Evolutionary conservation across 2,113 vertebrate genomes (phyloP), one percentile per base, ranked within the genome.

Genomic region (Passer montanus): DNA sequence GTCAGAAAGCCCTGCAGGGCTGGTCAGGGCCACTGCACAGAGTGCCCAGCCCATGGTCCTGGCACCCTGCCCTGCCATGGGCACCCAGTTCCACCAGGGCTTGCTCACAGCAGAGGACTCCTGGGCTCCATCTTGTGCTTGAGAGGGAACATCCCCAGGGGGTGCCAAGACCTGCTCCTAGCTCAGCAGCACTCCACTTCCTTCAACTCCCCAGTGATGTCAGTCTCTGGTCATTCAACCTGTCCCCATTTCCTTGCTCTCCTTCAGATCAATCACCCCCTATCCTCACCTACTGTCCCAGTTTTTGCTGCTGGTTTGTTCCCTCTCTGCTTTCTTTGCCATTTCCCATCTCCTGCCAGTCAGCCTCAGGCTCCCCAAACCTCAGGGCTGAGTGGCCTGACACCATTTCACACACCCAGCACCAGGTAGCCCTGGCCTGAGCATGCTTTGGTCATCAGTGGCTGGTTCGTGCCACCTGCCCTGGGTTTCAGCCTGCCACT

Each of bases 371-470:
- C 14, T 70, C 33, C 74, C 41, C 60, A 70, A 6, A 41, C 33
- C 31, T 58, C 23, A 35, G 18, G n/a, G 26, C 55, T 68, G 55
- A 3, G 0, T 11, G 33, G 30, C 31, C 78, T 74, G 59, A 62
- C 39, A 66, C 28, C 35, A 21, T 70, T 73, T n/a, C 70, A 74
- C 46, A 13, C 0, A 4, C 35, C 6, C 8, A 76, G 68, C 49
- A 26, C 68, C 13, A 35, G 74, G 41, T 30, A 90, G 41, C 33
- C 6, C 59, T 26, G 69, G 24, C 37, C 49, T 6, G 13, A 64
- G 30, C 23, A 23, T 0, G 0, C 22, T 23, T 13, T 0, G 0
- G 35, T 43, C 31, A 47, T 30, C 2, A 0, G n/a, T 10, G 64
- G 15, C 30, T 39, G 56, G 23, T 18, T 66, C 21, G 31, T 78